Base-by-base conservation (phyloP, 2,888 invertebrate genomes). In the Agonum fuliginosum region DNA sequence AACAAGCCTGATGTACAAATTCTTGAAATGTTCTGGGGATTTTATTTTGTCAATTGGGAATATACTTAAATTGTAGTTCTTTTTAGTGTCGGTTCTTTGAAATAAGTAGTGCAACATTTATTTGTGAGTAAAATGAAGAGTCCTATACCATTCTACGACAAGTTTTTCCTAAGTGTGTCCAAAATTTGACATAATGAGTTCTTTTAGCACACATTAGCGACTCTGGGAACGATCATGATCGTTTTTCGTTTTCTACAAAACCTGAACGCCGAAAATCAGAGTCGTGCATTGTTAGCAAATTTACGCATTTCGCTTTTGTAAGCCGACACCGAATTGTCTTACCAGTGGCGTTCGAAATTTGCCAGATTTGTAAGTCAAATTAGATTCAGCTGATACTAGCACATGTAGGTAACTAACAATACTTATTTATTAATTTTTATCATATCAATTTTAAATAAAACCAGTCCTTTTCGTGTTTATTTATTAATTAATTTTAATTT, bases 121-220 rank as follows among this genome's bases (percentile, higher is more conserved):
- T 62, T 70, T 43, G 14, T 46, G 46, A 41, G 46, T 70, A 70
- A 70, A 34, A 62, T 62, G 14, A 12, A 10, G 27, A 12, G 22
- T n/a, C 17, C 10, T 10, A 14, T 46, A 70, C 12, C 8, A 12
- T 30, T 8, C 14, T 43, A 6, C 3, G n/a, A 43, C 74, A 65
- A 74, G 65, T 74, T 74, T 74, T 74, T 74, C 71, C 19, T 14
- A 43, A 37, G 14, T 17, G 24, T 74, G 62, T 58, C 73, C 73
- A 74, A 46, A 74, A 27, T 74, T 74, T 74, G 65, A 46, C 41
- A 19, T 65, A 74, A 74, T 74, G 65, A 65, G 74, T 10, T n/a
- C 19, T 65, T 46, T 41, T 46, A 62, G 19, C 27, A 19, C 20
- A 65, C 62, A 74, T 74, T 62, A 74, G 17, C 65, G 6, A 30